Evolutionary conservation across 2,797 vertebrate species (phyloP).

Genomic region (Typhlichthys eigenmanni): DNA sequence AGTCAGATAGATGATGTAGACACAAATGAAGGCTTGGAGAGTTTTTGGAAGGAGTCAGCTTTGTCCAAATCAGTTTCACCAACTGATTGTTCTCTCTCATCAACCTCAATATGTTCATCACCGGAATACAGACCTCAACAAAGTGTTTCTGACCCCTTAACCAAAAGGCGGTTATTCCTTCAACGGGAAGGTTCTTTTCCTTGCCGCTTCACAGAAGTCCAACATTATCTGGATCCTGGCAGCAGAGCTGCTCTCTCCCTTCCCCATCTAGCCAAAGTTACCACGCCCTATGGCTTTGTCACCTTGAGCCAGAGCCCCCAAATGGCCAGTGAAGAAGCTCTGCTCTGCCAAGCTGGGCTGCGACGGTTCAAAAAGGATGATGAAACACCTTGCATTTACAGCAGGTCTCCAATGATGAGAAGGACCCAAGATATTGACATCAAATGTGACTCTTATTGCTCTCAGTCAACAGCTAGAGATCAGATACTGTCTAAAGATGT

Average conservation of each 20-base stretch:
- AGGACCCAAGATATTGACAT: conserved; percentile 19
- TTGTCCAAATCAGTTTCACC: conserved; percentile 13
- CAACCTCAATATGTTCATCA: conserved; percentile 35
- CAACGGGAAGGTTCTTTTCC: conserved; percentile 40
- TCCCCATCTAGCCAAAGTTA: conserved; percentile 81
- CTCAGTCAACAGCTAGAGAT: conserved; percentile 10
- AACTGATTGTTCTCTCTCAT: conserved; percentile 26
- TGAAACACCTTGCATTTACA: conserved; percentile 6
- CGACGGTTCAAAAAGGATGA: conserved; percentile 40
- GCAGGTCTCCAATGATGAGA: conserved; percentile 18
- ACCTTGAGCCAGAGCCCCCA: conserved; percentile 81
- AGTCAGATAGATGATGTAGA: conserved; percentile 23
- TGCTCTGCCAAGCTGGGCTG: conserved; percentile 72
- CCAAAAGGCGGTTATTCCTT: conserved; percentile 32
- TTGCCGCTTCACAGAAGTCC: conserved; percentile 31
- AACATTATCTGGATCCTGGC: conserved; percentile 72
- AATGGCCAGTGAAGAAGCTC: conserved; percentile 80
- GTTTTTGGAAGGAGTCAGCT: conserved; percentile 18
- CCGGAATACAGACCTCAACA: conserved; percentile 46
- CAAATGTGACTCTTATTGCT: conserved; percentile 14
- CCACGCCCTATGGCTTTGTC: conserved; percentile 80
- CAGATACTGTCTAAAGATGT: conserved; percentile 37
- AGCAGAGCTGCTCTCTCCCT: conserved; percentile 80
- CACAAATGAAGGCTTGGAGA: conserved; percentile 29
- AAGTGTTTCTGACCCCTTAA: conserved; percentile 55